Percentiles rank a stretch among this genome's conserved stretches.
These are phyloP conservation scores for Eretmochelys imbricata DNA, from an alignment of 2,113 vertebrate species.

Conservation along the genomic window DNA sequence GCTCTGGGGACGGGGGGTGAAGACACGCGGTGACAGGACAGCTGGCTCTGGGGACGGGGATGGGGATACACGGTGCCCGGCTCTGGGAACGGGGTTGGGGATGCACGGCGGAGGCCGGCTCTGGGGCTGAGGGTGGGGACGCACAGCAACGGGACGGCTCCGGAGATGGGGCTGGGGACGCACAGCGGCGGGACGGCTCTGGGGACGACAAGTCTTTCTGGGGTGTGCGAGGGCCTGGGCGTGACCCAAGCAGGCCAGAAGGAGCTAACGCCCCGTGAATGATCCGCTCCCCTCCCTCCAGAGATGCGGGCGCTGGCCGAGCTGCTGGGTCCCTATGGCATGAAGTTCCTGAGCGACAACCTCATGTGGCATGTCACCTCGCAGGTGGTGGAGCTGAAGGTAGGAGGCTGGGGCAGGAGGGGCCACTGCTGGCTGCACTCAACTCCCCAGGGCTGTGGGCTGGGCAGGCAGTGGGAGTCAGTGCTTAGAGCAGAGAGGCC, in stretches of 20 bases:
- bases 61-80: not conserved
- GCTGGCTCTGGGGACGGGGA: not conserved
- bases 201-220: not conserved
- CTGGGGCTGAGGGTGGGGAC: no score
- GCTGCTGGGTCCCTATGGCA: constrained; percentile 92
- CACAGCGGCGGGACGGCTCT: not conserved
- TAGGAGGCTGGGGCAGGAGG: constrained; percentile 15
- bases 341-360: constrained; percentile 94
- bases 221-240: not conserved
- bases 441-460: not conserved
- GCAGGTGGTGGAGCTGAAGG: constrained; percentile 96
- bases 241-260: not conserved
- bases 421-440: not conserved
- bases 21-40: no score
- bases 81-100: not conserved
- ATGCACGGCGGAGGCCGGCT: rapidly evolving
- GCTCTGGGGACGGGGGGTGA: not conserved
- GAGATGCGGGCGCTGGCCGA: constrained; percentile 90
- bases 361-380: constrained; percentile 97
- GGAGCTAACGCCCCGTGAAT: not conserved
- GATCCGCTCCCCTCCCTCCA: constrained; percentile 61
- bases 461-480: not conserved
- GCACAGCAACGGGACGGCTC: no score
- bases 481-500: not conserved
- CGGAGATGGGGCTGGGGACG: not conserved